Base-by-base conservation (phyloP, 2,888 invertebrate genomes). In the Drosophila setosimentum region DNA sequence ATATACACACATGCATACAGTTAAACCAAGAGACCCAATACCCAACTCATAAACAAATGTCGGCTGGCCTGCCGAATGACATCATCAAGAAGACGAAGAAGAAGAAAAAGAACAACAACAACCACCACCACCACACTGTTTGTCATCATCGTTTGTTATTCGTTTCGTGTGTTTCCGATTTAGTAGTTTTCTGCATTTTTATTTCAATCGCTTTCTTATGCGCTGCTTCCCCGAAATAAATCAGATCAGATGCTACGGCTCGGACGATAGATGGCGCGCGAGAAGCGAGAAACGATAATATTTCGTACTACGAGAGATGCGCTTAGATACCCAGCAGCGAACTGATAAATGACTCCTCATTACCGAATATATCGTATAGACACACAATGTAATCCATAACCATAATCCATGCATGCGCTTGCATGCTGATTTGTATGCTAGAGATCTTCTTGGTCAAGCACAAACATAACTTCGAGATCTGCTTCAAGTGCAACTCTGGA, bases 11-110 rank as follows among this genome's bases (percentile, higher is more conserved):
- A 66, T 40, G 32, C 29, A 64, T 37, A 63, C n/a, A n/a, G n/a
- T n/a, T 10, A 60, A 21, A 58, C 60, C 63, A 33, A 68, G 11
- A 33, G 33, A 61, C 11, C 35, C 21, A 70, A 35, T 72, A 61
- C 11, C 51, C 21, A 74, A 37, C 76, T 58, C 64, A 72, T 72
- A 73, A 73, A 73, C 76, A 73, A 76, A 73, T 77, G 59, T 57
- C 68, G 50, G 68, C 50, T 61, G 68, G 68, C 21, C 24, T 27
- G 24, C 24, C 53, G 65, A 65, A 78, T 78, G 78, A 78, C 78
- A 78, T 78, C 78, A 78, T 45, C 72, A 59, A 68, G 13, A 13
- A 21, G 2, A 45, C 21, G 5, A n/a, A 40, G 40, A 42, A n/a
- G n/a, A n/a, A 37, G 10, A 37, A 37, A 2, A 37, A 37, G 2